Percentiles rank a stretch among this genome's conserved stretches.
These are phyloP conservation scores for Gymnoscelis rufifasciata DNA, from an alignment of 2,888 invertebrate genomes.

Conservation along the genomic window DNA sequence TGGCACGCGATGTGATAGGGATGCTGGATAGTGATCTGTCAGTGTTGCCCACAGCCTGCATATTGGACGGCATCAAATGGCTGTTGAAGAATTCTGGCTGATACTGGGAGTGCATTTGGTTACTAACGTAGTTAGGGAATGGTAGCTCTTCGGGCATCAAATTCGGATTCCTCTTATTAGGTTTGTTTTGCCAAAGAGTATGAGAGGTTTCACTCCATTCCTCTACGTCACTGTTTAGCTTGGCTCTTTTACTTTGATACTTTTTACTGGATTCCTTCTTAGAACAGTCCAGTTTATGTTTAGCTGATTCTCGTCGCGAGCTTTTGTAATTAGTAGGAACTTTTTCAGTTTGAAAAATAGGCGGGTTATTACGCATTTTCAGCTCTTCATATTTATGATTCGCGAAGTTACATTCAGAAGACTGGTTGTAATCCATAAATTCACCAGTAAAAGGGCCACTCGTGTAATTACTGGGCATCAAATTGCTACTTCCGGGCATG, in stretches of 20 bases:
- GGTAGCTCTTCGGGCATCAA: slow-evolving; percentile 60
- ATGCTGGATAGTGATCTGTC: slow-evolving; percentile 60
- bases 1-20: slow-evolving; percentile 77
- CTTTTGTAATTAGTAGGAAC: slow-evolving; percentile 53
- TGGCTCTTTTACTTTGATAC: slow-evolving; percentile 64
- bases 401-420: slow-evolving; percentile 62
- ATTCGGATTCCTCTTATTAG: slow-evolving; percentile 57
- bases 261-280: slow-evolving; percentile 69
- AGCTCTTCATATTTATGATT: slow-evolving; percentile 70
- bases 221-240: slow-evolving; percentile 56
- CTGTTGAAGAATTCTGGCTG: slow-evolving; percentile 69
- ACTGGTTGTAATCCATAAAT: slow-evolving; percentile 68
- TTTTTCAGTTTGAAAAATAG: slow-evolving; percentile 58
- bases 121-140: slow-evolving; percentile 65
- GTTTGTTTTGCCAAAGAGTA: slow-evolving; percentile 65
- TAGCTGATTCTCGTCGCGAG: slow-evolving; percentile 62
- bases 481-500: slow-evolving; percentile 62
- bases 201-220: slow-evolving; percentile 65
- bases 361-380: slow-evolving; percentile 61
- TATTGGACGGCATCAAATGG: slow-evolving; percentile 62
- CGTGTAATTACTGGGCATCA: slow-evolving; percentile 64
- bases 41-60: slow-evolving; percentile 57
- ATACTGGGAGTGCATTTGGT: slow-evolving; percentile 66
- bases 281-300: slow-evolving; percentile 71
- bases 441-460: slow-evolving; percentile 63